These are phyloP conservation scores for Xestia c-nigrum DNA, from an alignment of 2,888 invertebrate genomes.

Conservation along the genomic window DNA sequence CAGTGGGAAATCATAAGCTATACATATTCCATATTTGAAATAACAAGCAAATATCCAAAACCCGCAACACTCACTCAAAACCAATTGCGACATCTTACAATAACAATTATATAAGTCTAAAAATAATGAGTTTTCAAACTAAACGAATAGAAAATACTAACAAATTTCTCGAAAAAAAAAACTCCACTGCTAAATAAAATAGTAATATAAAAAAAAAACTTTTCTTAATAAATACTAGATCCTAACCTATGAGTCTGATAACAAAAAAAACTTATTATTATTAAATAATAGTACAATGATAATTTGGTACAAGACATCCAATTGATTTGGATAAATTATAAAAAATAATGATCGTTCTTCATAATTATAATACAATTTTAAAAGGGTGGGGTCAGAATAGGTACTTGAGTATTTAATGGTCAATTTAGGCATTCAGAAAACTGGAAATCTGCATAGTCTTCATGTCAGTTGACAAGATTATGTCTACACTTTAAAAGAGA, in stretches of 20 bases:
- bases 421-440: slow-evolving; percentile 27
- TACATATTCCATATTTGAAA: neutral
- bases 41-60: slow-evolving; percentile 40
- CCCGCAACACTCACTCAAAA: slow-evolving; percentile 13
- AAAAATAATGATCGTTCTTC: slow-evolving; percentile 48
- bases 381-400: slow-evolving; percentile 63
- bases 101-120: slow-evolving; percentile 63
- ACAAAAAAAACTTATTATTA: slow-evolving; percentile 63
- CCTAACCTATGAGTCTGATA: slow-evolving; percentile 75
- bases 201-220: slow-evolving; percentile 61
- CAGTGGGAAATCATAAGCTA: neutral
- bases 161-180: slow-evolving; percentile 67
- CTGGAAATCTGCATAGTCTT: neutral
- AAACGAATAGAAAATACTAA: slow-evolving; percentile 71
- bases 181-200: slow-evolving; percentile 46
- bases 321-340: slow-evolving; percentile 80
- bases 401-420: slow-evolving; percentile 23
- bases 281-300: slow-evolving; percentile 70
- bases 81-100: slow-evolving; percentile 58
- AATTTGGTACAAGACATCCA: slow-evolving; percentile 87
- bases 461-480: too few species aligned
- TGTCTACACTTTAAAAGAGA: too few species aligned
- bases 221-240: slow-evolving; percentile 69
- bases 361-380: slow-evolving; percentile 67
- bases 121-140: slow-evolving; percentile 74